These are phyloP conservation scores for Gila robusta DNA, from an alignment of 2,797 vertebrate genomes.

Conservation along the genomic window DNA sequence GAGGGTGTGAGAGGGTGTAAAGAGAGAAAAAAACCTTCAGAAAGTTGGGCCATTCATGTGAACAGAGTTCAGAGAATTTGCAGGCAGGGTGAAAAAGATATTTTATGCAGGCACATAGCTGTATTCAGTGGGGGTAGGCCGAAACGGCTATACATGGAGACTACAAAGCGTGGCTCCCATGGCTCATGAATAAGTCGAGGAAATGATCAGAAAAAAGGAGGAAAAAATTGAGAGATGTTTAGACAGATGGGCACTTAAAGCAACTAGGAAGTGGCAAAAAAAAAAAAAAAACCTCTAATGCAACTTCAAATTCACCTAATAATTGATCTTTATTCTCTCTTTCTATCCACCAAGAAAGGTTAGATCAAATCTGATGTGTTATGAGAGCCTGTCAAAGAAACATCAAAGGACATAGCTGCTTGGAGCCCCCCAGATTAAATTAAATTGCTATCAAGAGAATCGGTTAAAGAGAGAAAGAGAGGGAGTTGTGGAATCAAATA, in stretches of 20 bases:
- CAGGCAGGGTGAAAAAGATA: slow-evolving; percentile 85
- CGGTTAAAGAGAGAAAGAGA: slow-evolving; percentile 61
- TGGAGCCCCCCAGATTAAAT: slow-evolving; percentile 79
- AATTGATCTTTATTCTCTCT: slow-evolving; percentile 89
- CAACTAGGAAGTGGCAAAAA: slow-evolving; percentile 88
- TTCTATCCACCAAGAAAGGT: slow-evolving; percentile 80
- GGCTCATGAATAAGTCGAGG: slow-evolving; percentile 99
- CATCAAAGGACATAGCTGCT: slow-evolving; percentile 77
- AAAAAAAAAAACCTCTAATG: slow-evolving; percentile 88
- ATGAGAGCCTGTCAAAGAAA: slow-evolving; percentile 77
- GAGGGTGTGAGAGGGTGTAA: slow-evolving; percentile 58
- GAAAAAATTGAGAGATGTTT: slow-evolving; percentile 95
- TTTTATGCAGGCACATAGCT: slow-evolving; percentile 89
- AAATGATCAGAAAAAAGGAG: slow-evolving; percentile 99
- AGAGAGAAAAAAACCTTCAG: slow-evolving; percentile 70
- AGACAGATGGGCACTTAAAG: slow-evolving; percentile 99
- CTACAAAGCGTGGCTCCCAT: slow-evolving; percentile 99
- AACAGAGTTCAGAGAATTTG: slow-evolving; percentile 88
- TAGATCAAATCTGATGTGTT: slow-evolving; percentile 82
- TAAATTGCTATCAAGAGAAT: slow-evolving; percentile 79
- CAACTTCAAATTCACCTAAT: slow-evolving; percentile 96
- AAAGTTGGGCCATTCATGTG: slow-evolving; percentile 88
- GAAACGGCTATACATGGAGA: slow-evolving; percentile 90
- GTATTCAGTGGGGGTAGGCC: slow-evolving; percentile 95
- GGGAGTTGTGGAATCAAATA: slow-evolving; percentile 85